Evolutionary conservation across 2,888 invertebrate species (phyloP), one percentile per base, ranked within the genome.

Genomic region (Chorisops tibialis): DNA sequence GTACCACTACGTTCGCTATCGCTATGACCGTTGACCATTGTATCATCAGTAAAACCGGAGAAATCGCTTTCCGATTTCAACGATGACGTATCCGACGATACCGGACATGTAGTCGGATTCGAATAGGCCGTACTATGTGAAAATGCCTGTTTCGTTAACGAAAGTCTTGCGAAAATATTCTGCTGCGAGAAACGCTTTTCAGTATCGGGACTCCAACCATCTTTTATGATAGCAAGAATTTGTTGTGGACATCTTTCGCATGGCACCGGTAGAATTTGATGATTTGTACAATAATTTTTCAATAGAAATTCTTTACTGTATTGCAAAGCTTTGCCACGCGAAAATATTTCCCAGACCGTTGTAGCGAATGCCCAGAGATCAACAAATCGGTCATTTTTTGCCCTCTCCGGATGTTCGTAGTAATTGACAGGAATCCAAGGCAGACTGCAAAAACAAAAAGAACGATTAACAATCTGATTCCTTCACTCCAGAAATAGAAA

Each of bases 301-400:
- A 73, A 64, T 21, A 51, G 30, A 35, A 74, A 72, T 0, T 61
- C 58, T 16, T 67, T 64, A 6, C 67, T 48, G 59, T 70, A 80
- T 14, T 79, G 78, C 0, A 79, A 72, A 0, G 81, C 80, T 18
- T 80, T 81, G 1, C 94, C 95, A 68, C 84, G 87, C 0, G 89
- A 87, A 79, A 95, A 96, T 68, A 96, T 89, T 77, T 96, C 92
- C 92, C 94, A 96, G 16, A 95, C 75, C 0, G 94, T 94, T 3
- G 95, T 96, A 0, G 91, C 93, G 73, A 91, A 88, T 4, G 96
- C 93, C 92, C 93, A 96, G 19, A 94, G 86, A 72, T 96, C 96
- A 11, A 91, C 89, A 58, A 85, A 82, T 0, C 84, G 82, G 18
- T 87, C 88, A 9, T 81, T 79, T 73, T 84, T 85, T 12, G 88